A percentile compares a stretch with the other conserved stretches of the same genome.
phyloP scores from a whole-genome alignment of 1,140 invertebrate species.

The Formica exsecta region DNA sequence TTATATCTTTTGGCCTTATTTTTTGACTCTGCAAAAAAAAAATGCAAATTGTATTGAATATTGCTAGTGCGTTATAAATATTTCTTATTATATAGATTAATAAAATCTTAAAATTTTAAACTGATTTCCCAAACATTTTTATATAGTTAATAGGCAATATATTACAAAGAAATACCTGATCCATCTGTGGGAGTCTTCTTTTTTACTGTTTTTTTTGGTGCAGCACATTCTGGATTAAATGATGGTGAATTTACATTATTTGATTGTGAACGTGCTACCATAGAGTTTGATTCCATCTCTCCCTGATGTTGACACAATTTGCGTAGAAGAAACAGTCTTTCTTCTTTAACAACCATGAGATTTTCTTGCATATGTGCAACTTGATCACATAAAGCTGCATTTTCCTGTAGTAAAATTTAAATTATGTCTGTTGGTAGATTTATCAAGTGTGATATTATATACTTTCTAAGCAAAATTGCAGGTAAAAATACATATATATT shows the following conservation, averaged over 20 bases:
- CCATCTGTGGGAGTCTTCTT: conserved; percentile 78
- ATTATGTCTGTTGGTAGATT: conserved; percentile 50
- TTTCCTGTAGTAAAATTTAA: conserved; percentile 88
- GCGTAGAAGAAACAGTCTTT: conserved; percentile 90
- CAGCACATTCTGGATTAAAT: conserved; percentile 74
- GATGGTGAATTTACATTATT: conserved; percentile 77
- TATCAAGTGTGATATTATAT: not conserved
- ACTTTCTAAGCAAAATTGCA: not conserved
- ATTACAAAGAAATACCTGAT: conserved; percentile 62
- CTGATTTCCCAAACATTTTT: not conserved
- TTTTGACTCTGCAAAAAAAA: conserved; percentile 76
- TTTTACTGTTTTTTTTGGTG: conserved; percentile 80
- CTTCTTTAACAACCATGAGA: conserved; percentile 91
- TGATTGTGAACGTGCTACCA: conserved; percentile 77
- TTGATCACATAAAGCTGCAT: conserved; percentile 94
- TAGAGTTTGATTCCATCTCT: conserved; percentile 85
- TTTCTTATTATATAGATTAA: not conserved
- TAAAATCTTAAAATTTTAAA: not conserved
- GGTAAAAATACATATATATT: not conserved
- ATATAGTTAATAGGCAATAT: not conserved
- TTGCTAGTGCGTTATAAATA: not conserved
- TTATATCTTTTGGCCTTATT: conserved; percentile 79
- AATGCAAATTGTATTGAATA: conserved; percentile 15
- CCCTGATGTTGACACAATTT: conserved; percentile 90
- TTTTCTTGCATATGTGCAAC: conserved; percentile 92